A percentile compares a stretch with the other conserved stretches of the same genome.
Evolutionary conservation across 2,888 invertebrate species (phyloP).

Genomic region (Aquatica leii): DNA sequence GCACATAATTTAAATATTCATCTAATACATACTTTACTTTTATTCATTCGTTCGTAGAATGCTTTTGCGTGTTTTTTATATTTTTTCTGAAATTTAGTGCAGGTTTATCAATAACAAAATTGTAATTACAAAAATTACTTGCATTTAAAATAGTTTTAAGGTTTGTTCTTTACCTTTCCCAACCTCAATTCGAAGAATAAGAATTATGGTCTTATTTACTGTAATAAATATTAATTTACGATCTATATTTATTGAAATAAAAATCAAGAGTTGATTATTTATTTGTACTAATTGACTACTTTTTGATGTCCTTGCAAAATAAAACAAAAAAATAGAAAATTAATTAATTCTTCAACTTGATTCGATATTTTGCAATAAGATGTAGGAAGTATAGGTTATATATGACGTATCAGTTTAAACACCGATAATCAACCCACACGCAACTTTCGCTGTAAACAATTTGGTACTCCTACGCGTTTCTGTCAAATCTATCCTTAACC

Average conservation of each 20-base stretch:
- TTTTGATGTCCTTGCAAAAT: constrained; percentile 16
- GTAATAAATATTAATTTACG: no score
- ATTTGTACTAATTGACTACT: neutral
- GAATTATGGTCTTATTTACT: no score
- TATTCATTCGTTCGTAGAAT: no score
- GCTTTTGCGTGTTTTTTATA: no score
- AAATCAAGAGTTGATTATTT: neutral
- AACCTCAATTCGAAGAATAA: no score
- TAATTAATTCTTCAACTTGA: constrained; percentile 32
- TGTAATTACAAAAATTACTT: no score
- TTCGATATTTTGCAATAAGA: constrained; percentile 34
- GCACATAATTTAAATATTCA: no score
- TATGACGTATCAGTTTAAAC: constrained; percentile 42
- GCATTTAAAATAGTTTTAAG: no score
- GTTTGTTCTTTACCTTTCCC: no score
- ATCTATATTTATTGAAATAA: neutral
- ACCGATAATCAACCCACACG: constrained; percentile 37
- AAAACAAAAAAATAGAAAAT: constrained; percentile 27
- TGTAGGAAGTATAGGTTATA: constrained; percentile 38
- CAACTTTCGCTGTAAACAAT: constrained; percentile 42
- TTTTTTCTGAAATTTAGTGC: no score
- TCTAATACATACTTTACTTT: no score
- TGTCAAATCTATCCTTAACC: constrained; percentile 41
- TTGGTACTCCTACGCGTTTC: constrained; percentile 32
- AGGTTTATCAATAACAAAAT: no score